Conservation (phyloP, 2,113 vertebrate species). For the Hyla sarda region DNA sequence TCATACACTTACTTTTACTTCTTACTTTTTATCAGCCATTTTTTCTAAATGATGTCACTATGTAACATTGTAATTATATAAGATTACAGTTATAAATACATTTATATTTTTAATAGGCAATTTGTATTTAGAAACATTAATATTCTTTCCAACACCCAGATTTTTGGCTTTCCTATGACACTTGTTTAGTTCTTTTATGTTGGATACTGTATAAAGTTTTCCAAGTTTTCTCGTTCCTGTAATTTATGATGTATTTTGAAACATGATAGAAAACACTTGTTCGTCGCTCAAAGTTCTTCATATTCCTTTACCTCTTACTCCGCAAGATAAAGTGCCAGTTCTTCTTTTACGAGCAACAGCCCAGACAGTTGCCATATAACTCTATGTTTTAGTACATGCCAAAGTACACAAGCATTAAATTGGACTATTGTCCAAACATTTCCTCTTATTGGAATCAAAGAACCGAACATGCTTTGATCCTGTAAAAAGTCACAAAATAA, state of each 20-base stretch:
- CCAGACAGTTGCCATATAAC: slow-evolving; percentile 8
- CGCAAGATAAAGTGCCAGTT: slow-evolving; percentile 20
- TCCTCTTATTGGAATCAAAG: slow-evolving; percentile 28
- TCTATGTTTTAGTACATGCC: slow-evolving; percentile 25
- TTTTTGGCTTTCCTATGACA: background rate
- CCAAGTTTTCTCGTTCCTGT: background rate
- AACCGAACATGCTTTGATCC: slow-evolving; percentile 37
- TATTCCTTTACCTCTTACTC: background rate
- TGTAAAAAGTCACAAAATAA: slow-evolving; percentile 17
- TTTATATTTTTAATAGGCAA: background rate
- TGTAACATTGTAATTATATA: background rate
- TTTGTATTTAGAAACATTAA: background rate
- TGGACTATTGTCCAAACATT: slow-evolving; percentile 31
- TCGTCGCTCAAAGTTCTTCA: background rate
- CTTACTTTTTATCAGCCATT: background rate
- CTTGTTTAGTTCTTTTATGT: background rate
- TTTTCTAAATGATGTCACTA: background rate
- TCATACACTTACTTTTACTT: too few relatives aligned
- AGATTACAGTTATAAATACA: background rate
- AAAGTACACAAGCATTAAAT: slow-evolving; percentile 29
- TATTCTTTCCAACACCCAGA: background rate
- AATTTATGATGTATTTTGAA: slow-evolving; percentile 37
- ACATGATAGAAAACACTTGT: slow-evolving; percentile 18
- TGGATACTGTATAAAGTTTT: background rate
- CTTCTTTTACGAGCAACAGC: slow-evolving; percentile 7